phyloP scores from a whole-genome alignment of 2,113 vertebrate genomes.

The Mionectes macconnelli region DNA sequence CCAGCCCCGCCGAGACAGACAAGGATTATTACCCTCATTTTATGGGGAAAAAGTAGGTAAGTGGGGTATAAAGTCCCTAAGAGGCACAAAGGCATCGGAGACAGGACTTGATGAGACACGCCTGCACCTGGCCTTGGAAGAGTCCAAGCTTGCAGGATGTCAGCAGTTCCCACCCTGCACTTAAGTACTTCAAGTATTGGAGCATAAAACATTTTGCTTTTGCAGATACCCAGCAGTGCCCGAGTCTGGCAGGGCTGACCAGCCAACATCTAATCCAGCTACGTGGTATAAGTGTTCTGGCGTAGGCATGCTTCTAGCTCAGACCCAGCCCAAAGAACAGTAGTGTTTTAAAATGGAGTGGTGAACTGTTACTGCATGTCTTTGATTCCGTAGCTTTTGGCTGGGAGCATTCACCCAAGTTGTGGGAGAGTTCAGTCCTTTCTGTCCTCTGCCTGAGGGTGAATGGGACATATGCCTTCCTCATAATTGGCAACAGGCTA shows the following conservation, averaged over 20 bases:
- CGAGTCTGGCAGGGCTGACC: accelerated
- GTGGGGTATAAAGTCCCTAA: background rate
- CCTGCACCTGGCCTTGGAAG: background rate
- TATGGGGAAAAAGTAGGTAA: accelerated
- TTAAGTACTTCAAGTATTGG: accelerated
- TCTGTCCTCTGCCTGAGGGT: background rate
- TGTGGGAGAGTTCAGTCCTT: background rate
- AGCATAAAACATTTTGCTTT: accelerated
- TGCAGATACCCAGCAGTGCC: background rate
- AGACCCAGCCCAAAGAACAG: background rate
- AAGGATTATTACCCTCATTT: background rate
- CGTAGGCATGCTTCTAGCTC: background rate
- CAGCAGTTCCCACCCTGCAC: background rate
- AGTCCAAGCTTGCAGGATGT: no score
- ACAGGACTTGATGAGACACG: background rate
- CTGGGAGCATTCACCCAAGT: background rate
- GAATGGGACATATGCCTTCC: accelerated
- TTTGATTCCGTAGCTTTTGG: background rate
- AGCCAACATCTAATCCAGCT: background rate
- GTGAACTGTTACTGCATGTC: background rate
- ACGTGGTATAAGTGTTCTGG: accelerated
- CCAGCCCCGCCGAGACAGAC: accelerated
- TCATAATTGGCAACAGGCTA: background rate
- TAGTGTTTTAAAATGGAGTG: background rate
- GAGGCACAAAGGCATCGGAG: background rate